Evolutionary conservation across 2,797 vertebrate species (phyloP).

Genomic region (Luscinia megarhynchos): DNA sequence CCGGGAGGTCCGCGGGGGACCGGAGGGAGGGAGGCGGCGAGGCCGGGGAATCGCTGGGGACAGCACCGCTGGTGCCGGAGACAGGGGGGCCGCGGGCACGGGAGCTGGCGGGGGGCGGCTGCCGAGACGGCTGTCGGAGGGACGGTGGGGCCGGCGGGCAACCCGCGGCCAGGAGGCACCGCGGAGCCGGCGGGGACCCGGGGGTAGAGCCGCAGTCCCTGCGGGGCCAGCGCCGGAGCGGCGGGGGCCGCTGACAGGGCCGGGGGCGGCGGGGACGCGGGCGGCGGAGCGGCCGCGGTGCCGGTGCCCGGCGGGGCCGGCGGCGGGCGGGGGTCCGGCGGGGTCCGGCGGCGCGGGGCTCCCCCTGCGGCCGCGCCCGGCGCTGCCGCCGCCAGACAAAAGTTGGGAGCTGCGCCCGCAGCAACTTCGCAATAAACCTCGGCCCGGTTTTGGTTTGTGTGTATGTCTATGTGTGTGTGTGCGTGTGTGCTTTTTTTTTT

Average conservation of each 20-base stretch:
- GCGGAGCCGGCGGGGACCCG: not conserved
- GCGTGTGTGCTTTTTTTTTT: no score
- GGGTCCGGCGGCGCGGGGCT: not conserved
- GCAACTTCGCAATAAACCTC: slow-evolving; percentile 26
- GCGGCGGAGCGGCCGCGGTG: not conserved
- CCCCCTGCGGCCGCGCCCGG: slow-evolving; percentile 32
- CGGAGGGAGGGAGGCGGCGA: slow-evolving; percentile 6
- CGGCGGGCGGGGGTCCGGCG: not conserved
- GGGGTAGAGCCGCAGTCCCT: not conserved
- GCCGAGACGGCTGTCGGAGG: not conserved
- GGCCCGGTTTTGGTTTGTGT: not conserved
- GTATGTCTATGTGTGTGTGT: no score
- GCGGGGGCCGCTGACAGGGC: not conserved
- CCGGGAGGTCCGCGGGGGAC: not conserved
- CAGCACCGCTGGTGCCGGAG: not conserved
- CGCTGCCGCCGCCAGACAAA: slow-evolving; percentile 36
- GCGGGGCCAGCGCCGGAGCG: not conserved
- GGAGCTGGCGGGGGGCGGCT: not conserved
- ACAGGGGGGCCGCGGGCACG: not conserved
- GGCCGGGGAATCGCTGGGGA: not conserved
- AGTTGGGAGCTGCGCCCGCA: slow-evolving; percentile 53
- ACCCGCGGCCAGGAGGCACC: not conserved
- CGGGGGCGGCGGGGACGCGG: not conserved
- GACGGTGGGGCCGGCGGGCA: not conserved
- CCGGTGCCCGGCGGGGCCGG: not conserved